Base-by-base conservation (phyloP, 2,797 vertebrate genomes). In the Catamblyrhynchus diadema region DNA sequence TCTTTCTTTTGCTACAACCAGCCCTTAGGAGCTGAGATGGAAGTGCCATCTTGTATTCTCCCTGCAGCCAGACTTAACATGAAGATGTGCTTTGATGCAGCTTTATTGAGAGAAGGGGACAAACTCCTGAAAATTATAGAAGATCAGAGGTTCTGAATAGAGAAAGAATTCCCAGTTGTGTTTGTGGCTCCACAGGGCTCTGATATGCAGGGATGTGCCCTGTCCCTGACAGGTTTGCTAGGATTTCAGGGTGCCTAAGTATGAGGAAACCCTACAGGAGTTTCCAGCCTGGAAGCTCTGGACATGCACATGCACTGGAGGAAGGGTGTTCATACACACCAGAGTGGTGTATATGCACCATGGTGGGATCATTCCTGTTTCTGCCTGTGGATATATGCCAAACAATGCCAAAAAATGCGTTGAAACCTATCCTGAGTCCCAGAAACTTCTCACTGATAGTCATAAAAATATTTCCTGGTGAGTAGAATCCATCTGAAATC, bases 261-360 rank as follows among this genome's bases (percentile, higher is more conserved):
- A 2, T 1, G 22, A 78, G 23, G 30, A 81, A 88, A 53, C 2
- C 3, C 11, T 5, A 5, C 2, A 10, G n/a, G 19, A 8, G 1
- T 45, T 72, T 69, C n/a, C 30, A 37, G 20, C 4, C 33, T 61
- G 33, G 15, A 42, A 57, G 12, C 12, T 75, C 37, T 82, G 48
- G 32, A 83, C 54, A 42, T 33, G 20, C 30, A 10, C 53, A 6
- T 75, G 25, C 11, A 3, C 24, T 41, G 48, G 14, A 64, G 14
- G 13, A 64, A 57, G 4, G 8, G 3, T 42, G 19, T 3, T 74
- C 32, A 33, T 10, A 10, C 10, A 27, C 6, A n/a, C 13, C 6
- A 5, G 24, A 54, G 15, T 42, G 20, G 25, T 32, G 19, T 32
- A 30, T 53, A 21, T 32, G 32, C 21, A 27, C 9, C 22, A 22